Base-by-base conservation (phyloP, 1,140 invertebrate species). In the Pantala flavescens region DNA sequence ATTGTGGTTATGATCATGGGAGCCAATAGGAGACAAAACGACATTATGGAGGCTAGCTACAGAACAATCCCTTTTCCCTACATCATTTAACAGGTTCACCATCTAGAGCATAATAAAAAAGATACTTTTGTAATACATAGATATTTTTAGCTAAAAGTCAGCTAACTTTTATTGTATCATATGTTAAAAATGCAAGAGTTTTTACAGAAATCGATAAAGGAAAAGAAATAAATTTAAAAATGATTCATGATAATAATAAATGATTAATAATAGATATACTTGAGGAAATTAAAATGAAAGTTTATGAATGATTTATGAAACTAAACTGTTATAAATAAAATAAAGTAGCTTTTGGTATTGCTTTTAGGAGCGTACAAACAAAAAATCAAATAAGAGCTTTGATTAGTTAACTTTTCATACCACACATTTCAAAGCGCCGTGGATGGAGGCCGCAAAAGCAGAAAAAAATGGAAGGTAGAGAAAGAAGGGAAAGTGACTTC, bases 401-500 rank as follows among this genome's bases (percentile, higher is more conserved):
- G 3, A 63, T 63, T 63, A 63, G 14, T 63, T 63, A 63, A 63
- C 49, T 63, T 63, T 63, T 63, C 49, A 63, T 63, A 63, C 49
- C 49, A 63, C 49, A 63, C 49, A 63, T 63, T 63, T 63, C 49
- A 63, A 63, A 63, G 49, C 49, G 49, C 49, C 49, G 49, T 63
- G 49, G 49, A 63, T 63, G 49, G 49, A 63, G 49, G 49, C 49
- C 49, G 49, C 49, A 63, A 63, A 63, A 63, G 49, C 49, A 63
- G 49, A 63, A 63, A 63, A 63, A 63, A 63, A 63, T 63, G 49
- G 49, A 63, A 63, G 49, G 49, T 63, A 63, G 49, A 63, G 12
- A 63, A 63, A 63, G 49, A 63, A 19, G 49, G 49, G 49, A 63
- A 19, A 21, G 14, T 63, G 49, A 63, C 49, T 63, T 63, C 16